phyloP scores from a whole-genome alignment of 2,888 invertebrate genomes.

The Micoletzkya japonica region DNA sequence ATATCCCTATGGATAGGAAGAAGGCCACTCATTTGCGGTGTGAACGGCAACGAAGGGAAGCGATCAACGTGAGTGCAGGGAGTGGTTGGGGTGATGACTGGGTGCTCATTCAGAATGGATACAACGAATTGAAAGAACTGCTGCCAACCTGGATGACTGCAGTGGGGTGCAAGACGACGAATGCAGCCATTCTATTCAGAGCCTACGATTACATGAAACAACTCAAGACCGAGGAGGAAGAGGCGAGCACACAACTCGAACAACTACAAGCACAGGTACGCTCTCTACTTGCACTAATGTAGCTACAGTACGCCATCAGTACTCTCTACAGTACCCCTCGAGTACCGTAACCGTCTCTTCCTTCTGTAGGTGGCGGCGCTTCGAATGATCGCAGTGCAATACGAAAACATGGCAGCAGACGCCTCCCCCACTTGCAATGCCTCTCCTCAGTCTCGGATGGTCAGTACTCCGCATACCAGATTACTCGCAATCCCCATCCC shows the following conservation, averaged over 20 bases:
- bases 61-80: conserved; percentile 52
- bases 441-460: conserved; percentile 55
- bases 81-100: background rate
- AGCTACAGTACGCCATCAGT: background rate
- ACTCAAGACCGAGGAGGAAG: conserved; percentile 42
- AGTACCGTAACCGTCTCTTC: too few species aligned
- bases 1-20: conserved; percentile 54
- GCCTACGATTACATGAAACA: conserved; percentile 61
- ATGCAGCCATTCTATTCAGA: conserved; percentile 61
- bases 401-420: conserved; percentile 56
- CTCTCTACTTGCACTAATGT: background rate
- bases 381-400: conserved; percentile 61
- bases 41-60: conserved; percentile 63
- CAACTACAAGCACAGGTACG: conserved; percentile 42
- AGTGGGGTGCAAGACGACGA: conserved; percentile 63
- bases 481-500: background rate
- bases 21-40: conserved; percentile 63
- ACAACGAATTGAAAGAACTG: conserved; percentile 61
- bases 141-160: conserved; percentile 58
- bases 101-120: conserved; percentile 62
- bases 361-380: conserved; percentile 54
- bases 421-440: conserved; percentile 37
- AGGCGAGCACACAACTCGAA: conserved; percentile 48
- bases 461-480: conserved; percentile 29
- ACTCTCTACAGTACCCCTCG: background rate